phyloP scores from a whole-genome alignment of 2,113 vertebrate species.

The Ranitomeya imitator region DNA sequence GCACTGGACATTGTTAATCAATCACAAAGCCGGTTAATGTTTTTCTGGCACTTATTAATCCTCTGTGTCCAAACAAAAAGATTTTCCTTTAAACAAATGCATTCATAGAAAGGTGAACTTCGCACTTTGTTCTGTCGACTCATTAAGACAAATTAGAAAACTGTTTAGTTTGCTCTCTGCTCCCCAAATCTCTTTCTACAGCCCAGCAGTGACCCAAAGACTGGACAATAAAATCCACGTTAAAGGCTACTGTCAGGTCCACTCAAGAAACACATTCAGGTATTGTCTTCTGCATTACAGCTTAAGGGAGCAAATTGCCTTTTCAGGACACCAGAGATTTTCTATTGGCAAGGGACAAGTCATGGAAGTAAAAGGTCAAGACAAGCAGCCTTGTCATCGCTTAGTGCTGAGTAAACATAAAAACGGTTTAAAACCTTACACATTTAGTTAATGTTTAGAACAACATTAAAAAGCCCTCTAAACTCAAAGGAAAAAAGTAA shows the following conservation, averaged over 20 bases:
- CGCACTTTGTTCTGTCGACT: constrained; percentile 76
- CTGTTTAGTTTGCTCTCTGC: constrained; percentile 71
- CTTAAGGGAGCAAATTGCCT: constrained; percentile 86
- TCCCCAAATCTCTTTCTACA: constrained; percentile 71
- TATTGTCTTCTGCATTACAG: constrained; percentile 79
- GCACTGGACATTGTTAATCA: constrained; percentile 56
- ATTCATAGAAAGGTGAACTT: constrained; percentile 69
- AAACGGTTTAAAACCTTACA: background rate
- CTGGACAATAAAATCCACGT: constrained; percentile 76
- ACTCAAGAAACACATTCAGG: constrained; percentile 66
- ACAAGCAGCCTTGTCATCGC: background rate
- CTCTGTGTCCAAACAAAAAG: constrained; percentile 73
- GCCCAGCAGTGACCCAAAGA: constrained; percentile 79
- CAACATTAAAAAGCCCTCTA: background rate
- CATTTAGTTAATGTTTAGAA: background rate
- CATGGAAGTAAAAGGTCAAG: background rate
- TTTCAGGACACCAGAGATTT: constrained; percentile 82
- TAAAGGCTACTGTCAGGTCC: constrained; percentile 76
- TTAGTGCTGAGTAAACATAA: background rate
- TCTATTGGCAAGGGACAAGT: constrained; percentile 14
- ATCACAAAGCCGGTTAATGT: constrained; percentile 61
- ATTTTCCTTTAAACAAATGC: constrained; percentile 71
- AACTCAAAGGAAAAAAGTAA: background rate
- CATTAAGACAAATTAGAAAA: constrained; percentile 89
- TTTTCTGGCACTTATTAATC: constrained; percentile 70